Evolutionary conservation across 2,113 vertebrate genomes (phyloP).

Genomic region (Lampris megalopsis): DNA sequence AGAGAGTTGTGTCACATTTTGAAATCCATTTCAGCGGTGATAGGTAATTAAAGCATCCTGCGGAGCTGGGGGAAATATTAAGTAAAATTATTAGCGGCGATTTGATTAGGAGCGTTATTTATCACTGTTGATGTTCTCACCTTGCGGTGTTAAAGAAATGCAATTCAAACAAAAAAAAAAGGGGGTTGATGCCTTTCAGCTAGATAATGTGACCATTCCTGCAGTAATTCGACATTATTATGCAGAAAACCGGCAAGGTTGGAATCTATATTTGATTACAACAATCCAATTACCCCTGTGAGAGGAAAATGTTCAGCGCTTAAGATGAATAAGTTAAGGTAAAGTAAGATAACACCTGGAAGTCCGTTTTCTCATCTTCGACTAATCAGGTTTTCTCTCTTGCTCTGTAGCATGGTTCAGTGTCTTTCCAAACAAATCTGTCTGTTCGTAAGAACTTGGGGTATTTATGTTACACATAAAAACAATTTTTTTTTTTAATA

Average conservation of each 20-base stretch:
- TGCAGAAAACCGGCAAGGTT: constrained; percentile 4
- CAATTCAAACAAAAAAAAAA: constrained; percentile 4
- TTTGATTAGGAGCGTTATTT: constrained; percentile 19
- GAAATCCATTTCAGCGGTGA: constrained; percentile 24
- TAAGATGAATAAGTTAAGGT: neutral
- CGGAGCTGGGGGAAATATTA: constrained; percentile 21
- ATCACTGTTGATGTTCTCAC: neutral
- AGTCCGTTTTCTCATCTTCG: neutral
- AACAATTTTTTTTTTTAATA: neutral
- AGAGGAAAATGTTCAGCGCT: neutral
- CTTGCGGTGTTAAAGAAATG: constrained; percentile 16
- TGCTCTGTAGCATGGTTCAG: neutral
- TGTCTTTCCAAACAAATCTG: neutral
- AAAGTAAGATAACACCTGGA: neutral
- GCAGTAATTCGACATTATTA: constrained; percentile 1
- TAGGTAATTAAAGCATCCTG: constrained; percentile 44
- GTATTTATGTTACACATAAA: neutral
- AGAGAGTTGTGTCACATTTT: constrained; percentile 15
- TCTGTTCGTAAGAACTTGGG: neutral
- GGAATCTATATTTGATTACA: constrained; percentile 2
- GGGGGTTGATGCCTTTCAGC: constrained; percentile 10
- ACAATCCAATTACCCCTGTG: neutral
- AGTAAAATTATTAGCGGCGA: constrained; percentile 10
- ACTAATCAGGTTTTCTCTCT: neutral
- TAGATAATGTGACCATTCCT: constrained; percentile 20